Evolutionary conservation across 2,888 invertebrate species (phyloP), one percentile per base, ranked within the genome.

Genomic region (Cetonia aurata): DNA sequence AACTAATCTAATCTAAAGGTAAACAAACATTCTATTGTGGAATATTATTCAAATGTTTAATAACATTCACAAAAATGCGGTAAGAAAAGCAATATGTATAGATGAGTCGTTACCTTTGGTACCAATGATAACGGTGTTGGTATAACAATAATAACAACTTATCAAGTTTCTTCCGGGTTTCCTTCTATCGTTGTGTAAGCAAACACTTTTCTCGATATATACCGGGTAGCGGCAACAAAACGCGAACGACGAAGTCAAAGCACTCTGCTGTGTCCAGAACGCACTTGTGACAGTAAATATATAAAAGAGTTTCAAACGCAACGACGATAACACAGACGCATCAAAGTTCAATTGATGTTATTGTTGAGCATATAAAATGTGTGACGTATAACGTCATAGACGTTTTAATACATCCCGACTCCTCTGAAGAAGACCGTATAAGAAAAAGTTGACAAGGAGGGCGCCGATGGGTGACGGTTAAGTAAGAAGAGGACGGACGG

Each of bases 111-210:
- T 65, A 65, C 62, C 62, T 65, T 65, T 65, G 37, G 62, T 65
- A 65, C 62, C 62, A 65, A 65, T 65, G 62, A 65, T 65, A 65
- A 65, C 62, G 62, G 50, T 50, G 62, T 65, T 46, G 46, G 37
- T 50, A 12, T 33, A 65, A 50, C 50, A 50, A 65, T 37, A 37
- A 50, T 50, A 50, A 33, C 19, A 65, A 65, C 50, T 65, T 42
- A 15, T 42, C 57, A 57, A 42, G 42, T 57, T 57, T 41, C 57
- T 57, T 57, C 57, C 57, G 42, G 57, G 44, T 57, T 53, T 44
- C 19, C 15, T 37, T 37, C 57, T 42, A 57, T 57, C 57, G 41
- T 57, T 44, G 57, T 42, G 57, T 19, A 19, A 42, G 15, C 15
- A 48, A 15, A n/a, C 6, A 57, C 57, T 46, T 50, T 50, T 50